Conservation (phyloP, 2,113 vertebrate species). For the Galeopterus variegatus region DNA sequence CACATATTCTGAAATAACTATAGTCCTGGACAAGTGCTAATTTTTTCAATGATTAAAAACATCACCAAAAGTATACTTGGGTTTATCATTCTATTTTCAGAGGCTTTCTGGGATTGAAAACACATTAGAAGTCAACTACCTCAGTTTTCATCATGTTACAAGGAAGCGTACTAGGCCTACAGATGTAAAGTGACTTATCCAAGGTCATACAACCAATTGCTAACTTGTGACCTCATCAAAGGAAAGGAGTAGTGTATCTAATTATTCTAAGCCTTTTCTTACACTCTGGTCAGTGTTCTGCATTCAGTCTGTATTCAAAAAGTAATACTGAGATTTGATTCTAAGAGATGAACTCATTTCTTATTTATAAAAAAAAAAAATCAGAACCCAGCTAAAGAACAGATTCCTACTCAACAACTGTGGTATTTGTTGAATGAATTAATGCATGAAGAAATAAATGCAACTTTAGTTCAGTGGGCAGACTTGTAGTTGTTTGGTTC, state of each 20-base stretch:
- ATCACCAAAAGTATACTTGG: not conserved
- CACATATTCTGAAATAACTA: not conserved
- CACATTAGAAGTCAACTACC: not conserved
- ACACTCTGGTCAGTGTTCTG: not conserved
- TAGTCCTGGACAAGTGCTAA: not conserved
- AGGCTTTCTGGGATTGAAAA: not conserved
- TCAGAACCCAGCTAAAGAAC: not conserved
- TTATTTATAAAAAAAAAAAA: slow-evolving; percentile 16
- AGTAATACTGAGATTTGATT: not conserved
- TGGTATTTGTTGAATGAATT: not conserved
- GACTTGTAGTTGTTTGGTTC: not conserved
- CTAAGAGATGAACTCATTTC: not conserved
- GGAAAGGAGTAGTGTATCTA: slow-evolving; percentile 1
- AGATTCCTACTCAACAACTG: not conserved
- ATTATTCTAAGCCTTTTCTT: not conserved
- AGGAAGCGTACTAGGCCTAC: not conserved
- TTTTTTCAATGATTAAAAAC: slow-evolving; percentile 15
- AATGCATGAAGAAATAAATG: not conserved
- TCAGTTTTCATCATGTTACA: not conserved
- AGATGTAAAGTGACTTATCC: not conserved
- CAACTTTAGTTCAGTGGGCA: not conserved
- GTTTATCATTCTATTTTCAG: not conserved
- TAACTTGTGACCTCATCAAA: not conserved
- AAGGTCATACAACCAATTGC: not conserved
- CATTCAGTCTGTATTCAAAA: not conserved